Percentiles rank a stretch among this genome's conserved stretches.
Conservation (phyloP, 1,140 invertebrate genomes). For the Lordiphosa collinella region DNA sequence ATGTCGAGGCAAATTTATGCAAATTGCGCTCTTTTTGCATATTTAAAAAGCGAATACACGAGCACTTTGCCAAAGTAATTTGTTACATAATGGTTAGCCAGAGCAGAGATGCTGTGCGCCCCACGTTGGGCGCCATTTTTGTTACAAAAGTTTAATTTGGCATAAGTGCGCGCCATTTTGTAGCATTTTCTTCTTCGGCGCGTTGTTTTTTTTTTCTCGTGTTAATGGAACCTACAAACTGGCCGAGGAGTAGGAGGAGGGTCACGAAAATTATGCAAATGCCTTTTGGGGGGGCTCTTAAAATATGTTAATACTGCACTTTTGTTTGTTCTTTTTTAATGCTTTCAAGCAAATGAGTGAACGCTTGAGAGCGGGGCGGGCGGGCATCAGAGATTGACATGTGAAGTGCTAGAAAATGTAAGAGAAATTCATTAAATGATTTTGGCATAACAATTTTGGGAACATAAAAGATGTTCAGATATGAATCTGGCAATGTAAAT, state of each 20-base stretch:
- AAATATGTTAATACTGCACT: constrained; percentile 64
- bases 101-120: constrained; percentile 31
- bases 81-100: constrained; percentile 69
- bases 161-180: constrained; percentile 61
- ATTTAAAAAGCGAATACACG: constrained; percentile 80
- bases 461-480: no score
- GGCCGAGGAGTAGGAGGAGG: neutral
- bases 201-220: constrained; percentile 1
- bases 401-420: no score
- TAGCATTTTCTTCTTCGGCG: constrained; percentile 45
- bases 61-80: constrained; percentile 79
- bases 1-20: constrained; percentile 79
- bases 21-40: constrained; percentile 80
- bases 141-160: constrained; percentile 75
- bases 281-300: constrained; percentile 50
- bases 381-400: no score
- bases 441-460: no score
- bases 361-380: no score
- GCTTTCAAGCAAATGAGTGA: no score
- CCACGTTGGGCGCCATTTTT: constrained; percentile 59
- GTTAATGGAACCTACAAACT: constrained; percentile 29
- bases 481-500: no score
- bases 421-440: no score
- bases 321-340: constrained; percentile 17
- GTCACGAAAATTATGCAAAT: constrained; percentile 65